Conservation (phyloP, 2,113 vertebrate species). For the Lagopus leucura region DNA sequence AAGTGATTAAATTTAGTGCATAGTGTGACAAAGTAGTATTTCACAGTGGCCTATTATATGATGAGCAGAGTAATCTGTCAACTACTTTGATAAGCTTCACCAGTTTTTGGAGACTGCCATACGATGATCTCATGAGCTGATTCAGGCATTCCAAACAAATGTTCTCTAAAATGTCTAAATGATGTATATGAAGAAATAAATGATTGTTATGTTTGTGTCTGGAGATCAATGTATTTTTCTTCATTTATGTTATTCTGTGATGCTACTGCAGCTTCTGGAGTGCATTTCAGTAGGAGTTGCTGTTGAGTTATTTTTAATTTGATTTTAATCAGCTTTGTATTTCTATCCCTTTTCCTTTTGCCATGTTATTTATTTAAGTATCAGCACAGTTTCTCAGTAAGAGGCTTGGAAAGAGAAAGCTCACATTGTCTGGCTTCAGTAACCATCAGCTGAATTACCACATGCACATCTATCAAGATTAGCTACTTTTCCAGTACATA, state of each 20-base stretch:
- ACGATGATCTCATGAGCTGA: constrained; percentile 57
- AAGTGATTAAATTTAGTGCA: constrained; percentile 38
- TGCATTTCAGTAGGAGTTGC: constrained; percentile 46
- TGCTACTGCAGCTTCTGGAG: constrained; percentile 50
- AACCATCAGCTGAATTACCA: constrained; percentile 75
- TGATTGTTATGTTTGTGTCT: constrained; percentile 51
- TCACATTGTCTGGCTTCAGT: constrained; percentile 75
- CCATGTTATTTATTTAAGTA: constrained; percentile 79
- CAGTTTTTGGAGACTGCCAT: constrained; percentile 40
- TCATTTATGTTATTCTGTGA: constrained; percentile 38
- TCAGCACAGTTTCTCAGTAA: constrained; percentile 76
- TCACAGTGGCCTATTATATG: constrained; percentile 60
- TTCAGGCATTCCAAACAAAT: constrained; percentile 53
- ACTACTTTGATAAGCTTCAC: constrained; percentile 39
- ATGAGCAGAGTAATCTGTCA: constrained; percentile 67
- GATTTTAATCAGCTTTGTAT: constrained; percentile 76
- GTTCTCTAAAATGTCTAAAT: constrained; percentile 58
- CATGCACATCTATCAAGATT: constrained; percentile 82
- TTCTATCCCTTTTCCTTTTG: constrained; percentile 69
- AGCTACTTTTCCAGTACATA: constrained; percentile 82
- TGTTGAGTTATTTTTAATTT: constrained; percentile 73
- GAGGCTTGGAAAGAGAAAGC: constrained; percentile 76
- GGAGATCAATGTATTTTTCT: constrained; percentile 63
- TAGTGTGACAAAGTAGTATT: constrained; percentile 63
- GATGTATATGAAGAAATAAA: constrained; percentile 46